Evolutionary conservation across 2,797 vertebrate genomes (phyloP), one percentile per base, ranked within the genome.

Genomic region (Schizothorax lantsangensis): DNA sequence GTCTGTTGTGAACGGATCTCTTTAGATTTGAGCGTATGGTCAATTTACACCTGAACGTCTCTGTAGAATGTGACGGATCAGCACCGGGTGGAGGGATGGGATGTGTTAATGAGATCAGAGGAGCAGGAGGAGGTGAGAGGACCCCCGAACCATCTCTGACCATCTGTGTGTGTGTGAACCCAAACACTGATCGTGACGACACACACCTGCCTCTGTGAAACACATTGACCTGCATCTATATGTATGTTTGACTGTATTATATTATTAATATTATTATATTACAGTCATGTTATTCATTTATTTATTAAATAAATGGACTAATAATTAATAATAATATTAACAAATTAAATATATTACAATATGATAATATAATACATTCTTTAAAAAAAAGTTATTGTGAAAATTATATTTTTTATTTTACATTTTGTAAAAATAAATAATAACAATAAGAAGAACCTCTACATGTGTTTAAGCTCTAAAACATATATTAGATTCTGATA

Each of bases 81-180:
- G 5, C 2, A 11, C 59, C 12, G 59, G 59, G 59, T 26, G 10
- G n/a, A 64, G 59, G n/a, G 79, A 88, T 64, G 62, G 68, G 79
- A 83, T 52, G 85, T 88, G 87, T 89, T 91, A 92, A 91, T 90
- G 89, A 91, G 89, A 87, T 89, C 87, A 72, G 86, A 81, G 83
- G 79, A 88, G 79, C 43, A 85, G 26, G 52, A 79, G 23, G 47
- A 84, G 45, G 6, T 8, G 38, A 40, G 38, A 83, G 81, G 85
- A 87, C 82, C 69, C 78, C 81, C 72, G 17, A 75, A 69, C 68
- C 79, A 81, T 83, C 81, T 64, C 47, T 69, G 75, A 49, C 88
- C 47, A 11, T 75, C 74, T 54, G 47, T 52, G 73, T 75, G 73
- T 49, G n/a, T 19, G 21, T 43, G 59, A 62, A 26, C 23, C 57